These are phyloP conservation scores for Anastatus disparis DNA, from an alignment of 1,140 invertebrate genomes.

Conservation along the genomic window DNA sequence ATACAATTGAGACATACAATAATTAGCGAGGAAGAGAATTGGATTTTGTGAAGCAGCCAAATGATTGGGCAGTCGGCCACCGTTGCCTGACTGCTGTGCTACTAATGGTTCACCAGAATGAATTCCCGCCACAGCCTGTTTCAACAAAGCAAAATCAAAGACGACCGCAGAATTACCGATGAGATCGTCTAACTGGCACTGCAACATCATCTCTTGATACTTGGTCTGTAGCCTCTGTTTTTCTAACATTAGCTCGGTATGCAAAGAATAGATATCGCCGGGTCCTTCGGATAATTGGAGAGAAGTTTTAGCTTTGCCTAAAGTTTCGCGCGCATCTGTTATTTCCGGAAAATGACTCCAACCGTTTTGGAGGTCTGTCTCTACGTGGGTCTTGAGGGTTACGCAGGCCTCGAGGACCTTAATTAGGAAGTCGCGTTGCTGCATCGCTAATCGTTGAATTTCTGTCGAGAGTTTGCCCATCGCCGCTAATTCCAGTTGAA, in stretches of 20 bases:
- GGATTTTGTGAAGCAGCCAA: slow-evolving; percentile 68
- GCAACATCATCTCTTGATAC: slow-evolving; percentile 78
- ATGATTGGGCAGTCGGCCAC: slow-evolving; percentile 61
- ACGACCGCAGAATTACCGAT: slow-evolving; percentile 74
- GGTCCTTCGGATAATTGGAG: slow-evolving; percentile 70
- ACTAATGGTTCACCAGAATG: slow-evolving; percentile 68
- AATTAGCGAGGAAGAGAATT: slow-evolving; percentile 78
- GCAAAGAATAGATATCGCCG: slow-evolving; percentile 69
- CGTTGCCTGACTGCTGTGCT: slow-evolving; percentile 59
- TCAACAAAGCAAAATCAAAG: slow-evolving; percentile 74
- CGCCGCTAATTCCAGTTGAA: slow-evolving; percentile 66
- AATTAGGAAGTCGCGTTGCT: slow-evolving; percentile 76
- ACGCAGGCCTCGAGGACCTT: slow-evolving; percentile 80
- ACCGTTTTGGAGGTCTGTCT: slow-evolving; percentile 76
- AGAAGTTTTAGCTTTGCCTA: slow-evolving; percentile 71
- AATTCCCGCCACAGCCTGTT: slow-evolving; percentile 73
- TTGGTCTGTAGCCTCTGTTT: slow-evolving; percentile 74
- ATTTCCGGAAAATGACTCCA: slow-evolving; percentile 73
- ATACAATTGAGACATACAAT: slow-evolving; percentile 79
- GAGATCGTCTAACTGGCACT: slow-evolving; percentile 77
- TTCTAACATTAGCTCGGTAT: slow-evolving; percentile 70
- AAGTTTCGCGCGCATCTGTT: slow-evolving; percentile 72
- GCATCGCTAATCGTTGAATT: slow-evolving; percentile 73
- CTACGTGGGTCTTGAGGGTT: slow-evolving; percentile 77
- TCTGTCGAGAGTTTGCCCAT: slow-evolving; percentile 71